phyloP scores from a whole-genome alignment of 2,888 invertebrate species.

The Poecilobothrus nobilitatus region DNA sequence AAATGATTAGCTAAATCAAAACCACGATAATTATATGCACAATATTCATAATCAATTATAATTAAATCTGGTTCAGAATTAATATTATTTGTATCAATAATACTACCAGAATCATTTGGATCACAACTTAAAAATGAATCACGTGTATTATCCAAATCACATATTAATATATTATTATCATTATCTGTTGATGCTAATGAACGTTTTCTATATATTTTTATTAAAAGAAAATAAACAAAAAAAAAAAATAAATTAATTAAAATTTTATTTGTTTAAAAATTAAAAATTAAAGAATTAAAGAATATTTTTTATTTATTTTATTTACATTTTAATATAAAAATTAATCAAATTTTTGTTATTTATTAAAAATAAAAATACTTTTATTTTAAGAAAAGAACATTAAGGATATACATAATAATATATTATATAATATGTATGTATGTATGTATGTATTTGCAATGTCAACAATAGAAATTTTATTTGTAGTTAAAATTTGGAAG shows the following conservation, averaged over 20 bases:
- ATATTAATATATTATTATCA: conserved; percentile 24
- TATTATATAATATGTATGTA: too few relatives aligned
- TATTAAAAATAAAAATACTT: too few relatives aligned
- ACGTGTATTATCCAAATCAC: conserved; percentile 34
- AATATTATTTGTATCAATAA: background rate
- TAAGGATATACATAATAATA: too few relatives aligned
- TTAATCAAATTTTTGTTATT: too few relatives aligned
- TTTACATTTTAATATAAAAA: background rate
- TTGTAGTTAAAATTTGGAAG: too few relatives aligned
- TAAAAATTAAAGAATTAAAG: background rate
- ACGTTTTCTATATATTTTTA: conserved; percentile 26
- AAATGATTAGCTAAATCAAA: conserved; percentile 95
- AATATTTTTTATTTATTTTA: background rate
- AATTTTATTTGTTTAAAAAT: background rate
- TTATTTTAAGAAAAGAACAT: too few relatives aligned
- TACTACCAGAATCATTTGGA: conserved; percentile 26
- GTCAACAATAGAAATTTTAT: too few relatives aligned
- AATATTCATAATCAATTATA: conserved; percentile 89
- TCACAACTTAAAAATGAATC: conserved; percentile 35
- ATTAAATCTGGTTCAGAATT: conserved; percentile 53
- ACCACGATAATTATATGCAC: conserved; percentile 86
- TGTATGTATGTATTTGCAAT: too few relatives aligned
- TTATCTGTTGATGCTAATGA: conserved; percentile 20
- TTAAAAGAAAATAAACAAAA: conserved; percentile 11
- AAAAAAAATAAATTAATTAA: background rate